Conservation (phyloP, 1,140 invertebrate genomes). For the Drosophila rhopaloa region DNA sequence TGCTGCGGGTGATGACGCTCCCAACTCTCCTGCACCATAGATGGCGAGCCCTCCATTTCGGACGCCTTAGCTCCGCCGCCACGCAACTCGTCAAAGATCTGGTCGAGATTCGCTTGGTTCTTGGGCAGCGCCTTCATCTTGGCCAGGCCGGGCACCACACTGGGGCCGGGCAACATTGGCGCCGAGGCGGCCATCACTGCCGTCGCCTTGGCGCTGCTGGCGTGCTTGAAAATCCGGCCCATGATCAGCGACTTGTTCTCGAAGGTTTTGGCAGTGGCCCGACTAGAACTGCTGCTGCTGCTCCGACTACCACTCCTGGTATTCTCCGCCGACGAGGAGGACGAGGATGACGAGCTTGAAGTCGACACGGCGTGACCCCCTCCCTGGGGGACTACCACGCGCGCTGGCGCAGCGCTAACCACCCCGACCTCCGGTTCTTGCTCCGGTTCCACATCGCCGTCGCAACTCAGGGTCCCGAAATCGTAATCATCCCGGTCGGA, state of each 20-base stretch:
- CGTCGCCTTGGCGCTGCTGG: slow-evolving; percentile 74
- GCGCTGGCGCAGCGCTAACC: slow-evolving; percentile 13
- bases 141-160: slow-evolving; percentile 7
- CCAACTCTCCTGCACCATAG: slow-evolving; percentile 9
- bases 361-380: slow-evolving; percentile 19
- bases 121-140: slow-evolving; percentile 56
- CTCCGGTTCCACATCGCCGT: slow-evolving; percentile 52
- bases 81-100: slow-evolving; percentile 77
- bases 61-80: slow-evolving; percentile 35
- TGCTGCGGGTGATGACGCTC: neutral
- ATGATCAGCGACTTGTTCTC: slow-evolving; percentile 86
- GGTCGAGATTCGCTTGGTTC: slow-evolving; percentile 77
- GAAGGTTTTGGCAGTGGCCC: slow-evolving; percentile 78
- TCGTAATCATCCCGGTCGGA: slow-evolving; percentile 84
- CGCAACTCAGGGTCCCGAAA: slow-evolving; percentile 79
- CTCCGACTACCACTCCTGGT: slow-evolving; percentile 37
- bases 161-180: slow-evolving; percentile 8
- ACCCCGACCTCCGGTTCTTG: slow-evolving; percentile 16
- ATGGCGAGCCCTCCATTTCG: slow-evolving; percentile 7
- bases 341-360: slow-evolving; percentile 50
- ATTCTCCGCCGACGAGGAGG: slow-evolving; percentile 40
- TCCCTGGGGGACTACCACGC: neutral
- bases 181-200: slow-evolving; percentile 1
- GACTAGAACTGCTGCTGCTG: slow-evolving; percentile 73
- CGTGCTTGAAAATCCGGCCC: slow-evolving; percentile 86